Percentiles rank a stretch among this genome's conserved stretches.
These are phyloP conservation scores for Habroteleia sp. DNA, from an alignment of 2,888 invertebrate species.

Conservation along the genomic window DNA sequence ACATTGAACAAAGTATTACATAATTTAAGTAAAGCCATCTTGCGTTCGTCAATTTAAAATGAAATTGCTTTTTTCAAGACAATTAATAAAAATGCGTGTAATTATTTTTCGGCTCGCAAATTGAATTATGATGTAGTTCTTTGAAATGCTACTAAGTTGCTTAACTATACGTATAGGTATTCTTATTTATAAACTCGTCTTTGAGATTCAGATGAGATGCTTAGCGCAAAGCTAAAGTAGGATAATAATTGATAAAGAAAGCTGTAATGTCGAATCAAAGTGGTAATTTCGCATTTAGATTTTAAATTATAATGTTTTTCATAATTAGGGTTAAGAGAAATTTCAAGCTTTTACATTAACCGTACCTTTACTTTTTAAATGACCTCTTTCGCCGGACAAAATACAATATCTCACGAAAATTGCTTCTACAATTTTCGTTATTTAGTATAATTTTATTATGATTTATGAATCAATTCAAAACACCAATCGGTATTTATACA, in stretches of 20 bases:
- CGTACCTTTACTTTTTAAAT: too few relatives aligned
- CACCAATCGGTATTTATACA: too few relatives aligned
- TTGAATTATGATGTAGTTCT: neutral
- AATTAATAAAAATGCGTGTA: neutral
- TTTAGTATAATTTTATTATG: too few relatives aligned
- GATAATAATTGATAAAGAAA: conserved; percentile 45
- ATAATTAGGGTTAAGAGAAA: too few relatives aligned
- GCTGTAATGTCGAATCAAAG: conserved; percentile 20
- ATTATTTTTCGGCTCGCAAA: neutral
- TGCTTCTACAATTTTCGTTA: too few relatives aligned
- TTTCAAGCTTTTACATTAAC: too few relatives aligned
- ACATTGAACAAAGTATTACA: conserved; percentile 35
- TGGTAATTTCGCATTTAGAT: conserved; percentile 1
- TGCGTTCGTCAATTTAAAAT: too few relatives aligned
- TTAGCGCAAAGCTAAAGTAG: conserved; percentile 20
- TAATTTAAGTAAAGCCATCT: conserved; percentile 59
- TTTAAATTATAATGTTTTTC: too few relatives aligned
- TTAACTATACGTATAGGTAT: neutral
- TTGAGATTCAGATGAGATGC: conserved; percentile 40
- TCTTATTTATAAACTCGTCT: conserved; percentile 24
- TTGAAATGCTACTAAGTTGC: neutral
- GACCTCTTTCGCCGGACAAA: too few relatives aligned
- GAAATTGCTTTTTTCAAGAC: neutral
- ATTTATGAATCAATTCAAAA: too few relatives aligned
- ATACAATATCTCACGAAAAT: too few relatives aligned